Evolutionary conservation across 2,888 invertebrate species (phyloP), one percentile per base, ranked within the genome.

Genomic region (Tinea pellionella): DNA sequence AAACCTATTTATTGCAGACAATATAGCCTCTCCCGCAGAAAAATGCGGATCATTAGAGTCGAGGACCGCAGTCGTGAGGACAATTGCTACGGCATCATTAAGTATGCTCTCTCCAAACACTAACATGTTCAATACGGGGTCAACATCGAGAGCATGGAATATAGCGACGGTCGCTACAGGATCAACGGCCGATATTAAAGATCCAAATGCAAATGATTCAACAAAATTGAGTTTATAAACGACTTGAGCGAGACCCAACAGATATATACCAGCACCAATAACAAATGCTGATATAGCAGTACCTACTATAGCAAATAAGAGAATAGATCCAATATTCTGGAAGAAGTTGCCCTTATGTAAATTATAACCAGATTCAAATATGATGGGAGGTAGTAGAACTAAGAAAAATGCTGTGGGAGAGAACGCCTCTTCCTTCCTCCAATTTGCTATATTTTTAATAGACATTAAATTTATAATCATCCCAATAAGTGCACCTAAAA

Each of bases 141-240:
- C 99, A 0, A 98, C 96, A 78, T 99, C 96, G 24, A 99, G 85
- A 1, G 98, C 98, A 83, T 99, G 97, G 74, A 99, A 99, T 66
- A 99, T 99, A 9, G 99, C 99, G 29, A 99, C 94, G 0, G 99
- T 99, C 3, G 99, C 99, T 0, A 99, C 99, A 0, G 99, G 99
- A 87, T 99, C 99, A 3, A 99, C 99, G 24, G 99, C 99, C 1
- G 98, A 99, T 76, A 99, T 98, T 63, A 98, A 84, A 0, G 98
- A 97, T 7, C 99, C 99, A 88, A 99, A 99, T 0, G 99, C 99
- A 89, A 99, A 99, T 61, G 98, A 98, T 81, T 99, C 98, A 7
- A 98, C 94, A 80, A 98, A 96, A 77, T 94, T 94, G 61, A 99
- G 88, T 75, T 92, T 92, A 75, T 98, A 99, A 0, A 97, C 97